These are phyloP conservation scores for Selene dorsalis DNA, from an alignment of 2,797 vertebrate genomes.

Conservation along the genomic window DNA sequence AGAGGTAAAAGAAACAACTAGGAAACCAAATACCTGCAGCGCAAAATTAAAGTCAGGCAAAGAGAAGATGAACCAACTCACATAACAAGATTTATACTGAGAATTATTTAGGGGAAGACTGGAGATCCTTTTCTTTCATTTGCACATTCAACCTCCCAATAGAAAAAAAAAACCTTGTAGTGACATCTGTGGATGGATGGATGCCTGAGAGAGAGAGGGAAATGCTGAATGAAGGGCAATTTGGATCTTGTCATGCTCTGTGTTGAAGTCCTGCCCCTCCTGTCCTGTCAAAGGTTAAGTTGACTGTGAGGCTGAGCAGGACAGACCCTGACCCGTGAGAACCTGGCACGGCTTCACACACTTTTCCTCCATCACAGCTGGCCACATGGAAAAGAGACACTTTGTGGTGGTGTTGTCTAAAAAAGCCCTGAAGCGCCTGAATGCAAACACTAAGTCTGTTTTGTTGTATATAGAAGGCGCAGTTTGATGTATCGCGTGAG, in stretches of 20 bases:
- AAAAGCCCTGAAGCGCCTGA: neutral
- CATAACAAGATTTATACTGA: conserved; percentile 26
- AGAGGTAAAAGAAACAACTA: neutral
- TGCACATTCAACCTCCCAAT: conserved; percentile 11
- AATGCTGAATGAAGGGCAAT: conserved; percentile 13
- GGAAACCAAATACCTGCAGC: neutral
- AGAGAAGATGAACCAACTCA: conserved; percentile 22
- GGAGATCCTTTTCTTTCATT: conserved; percentile 39
- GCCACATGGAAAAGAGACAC: neutral
- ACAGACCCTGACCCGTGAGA: conserved; percentile 20
- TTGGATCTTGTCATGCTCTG: conserved; percentile 32
- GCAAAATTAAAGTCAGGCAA: conserved; percentile 5
- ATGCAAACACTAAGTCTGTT: neutral
- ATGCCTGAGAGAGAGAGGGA: conserved; percentile 13
- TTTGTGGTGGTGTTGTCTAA: neutral
- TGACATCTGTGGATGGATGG: neutral
- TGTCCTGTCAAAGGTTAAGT: conserved; percentile 24
- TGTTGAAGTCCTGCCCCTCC: conserved; percentile 18
- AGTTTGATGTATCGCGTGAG: conserved; percentile 37
- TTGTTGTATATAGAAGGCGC: conserved; percentile 28
- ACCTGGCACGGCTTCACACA: conserved; percentile 8
- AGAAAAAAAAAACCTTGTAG: neutral
- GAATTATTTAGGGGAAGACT: conserved; percentile 45
- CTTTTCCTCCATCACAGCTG: conserved; percentile 21
- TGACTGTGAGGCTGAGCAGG: conserved; percentile 40